These are phyloP conservation scores for Sebastes iracundus DNA, from an alignment of 2,797 vertebrate species.

Conservation along the genomic window DNA sequence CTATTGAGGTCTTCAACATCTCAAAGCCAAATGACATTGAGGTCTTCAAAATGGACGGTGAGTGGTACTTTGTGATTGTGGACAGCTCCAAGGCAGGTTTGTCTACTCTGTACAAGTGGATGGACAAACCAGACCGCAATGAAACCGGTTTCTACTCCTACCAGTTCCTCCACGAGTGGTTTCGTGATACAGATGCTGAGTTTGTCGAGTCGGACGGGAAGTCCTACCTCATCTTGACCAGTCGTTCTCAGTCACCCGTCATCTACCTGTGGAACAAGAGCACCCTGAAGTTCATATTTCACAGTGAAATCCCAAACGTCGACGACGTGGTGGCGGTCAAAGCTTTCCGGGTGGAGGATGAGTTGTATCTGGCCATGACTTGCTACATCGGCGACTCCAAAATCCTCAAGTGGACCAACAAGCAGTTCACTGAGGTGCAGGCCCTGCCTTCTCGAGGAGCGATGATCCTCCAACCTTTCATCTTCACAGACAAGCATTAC, in stretches of 20 bases:
- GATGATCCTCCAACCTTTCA: slow-evolving; percentile 95
- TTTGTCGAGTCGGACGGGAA: slow-evolving; percentile 91
- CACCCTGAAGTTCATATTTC: slow-evolving; percentile 90
- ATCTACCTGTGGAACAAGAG: slow-evolving; percentile 96
- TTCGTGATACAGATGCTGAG: slow-evolving; percentile 94
- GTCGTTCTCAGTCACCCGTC: slow-evolving; percentile 92
- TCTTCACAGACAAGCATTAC: slow-evolving; percentile 90
- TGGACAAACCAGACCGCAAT: slow-evolving; percentile 76
- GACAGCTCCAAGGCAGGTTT: slow-evolving; percentile 97
- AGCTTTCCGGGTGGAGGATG: slow-evolving; percentile 87
- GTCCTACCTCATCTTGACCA: slow-evolving; percentile 90
- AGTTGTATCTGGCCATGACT: slow-evolving; percentile 90
- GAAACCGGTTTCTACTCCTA: slow-evolving; percentile 94
- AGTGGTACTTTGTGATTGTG: slow-evolving; percentile 94
- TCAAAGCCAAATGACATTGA: slow-evolving; percentile 98
- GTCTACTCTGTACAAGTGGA: slow-evolving; percentile 97
- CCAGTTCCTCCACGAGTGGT: slow-evolving; percentile 97
- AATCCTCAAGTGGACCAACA: slow-evolving; percentile 92
- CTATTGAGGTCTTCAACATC: slow-evolving; percentile 94
- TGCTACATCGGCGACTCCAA: slow-evolving; percentile 98
- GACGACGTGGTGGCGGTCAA: slow-evolving; percentile 95
- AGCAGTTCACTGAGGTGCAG: slow-evolving; percentile 93
- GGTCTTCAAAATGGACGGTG: slow-evolving; percentile 91
- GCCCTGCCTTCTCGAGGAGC: slow-evolving; percentile 95
- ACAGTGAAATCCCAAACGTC: slow-evolving; percentile 89